phyloP scores from a whole-genome alignment of 1,140 invertebrate species.

The Venturia canescens region DNA sequence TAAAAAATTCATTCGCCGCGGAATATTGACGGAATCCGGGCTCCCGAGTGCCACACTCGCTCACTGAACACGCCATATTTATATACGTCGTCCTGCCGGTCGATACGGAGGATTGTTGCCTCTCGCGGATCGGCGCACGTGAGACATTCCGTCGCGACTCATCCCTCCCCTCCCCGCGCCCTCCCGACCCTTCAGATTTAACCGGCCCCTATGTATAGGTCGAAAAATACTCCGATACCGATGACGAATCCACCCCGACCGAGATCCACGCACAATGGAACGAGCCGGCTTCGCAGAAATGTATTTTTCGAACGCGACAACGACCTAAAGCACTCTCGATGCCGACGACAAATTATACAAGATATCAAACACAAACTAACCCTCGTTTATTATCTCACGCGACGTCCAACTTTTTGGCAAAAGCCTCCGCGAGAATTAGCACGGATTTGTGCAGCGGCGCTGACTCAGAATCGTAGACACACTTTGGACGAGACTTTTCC shows the following conservation, averaged over 20 bases:
- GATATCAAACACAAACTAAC: too few relatives aligned
- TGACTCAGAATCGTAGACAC: neutral
- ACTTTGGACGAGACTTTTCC: neutral
- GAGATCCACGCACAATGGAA: too few relatives aligned
- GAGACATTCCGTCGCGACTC: neutral
- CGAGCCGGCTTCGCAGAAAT: too few relatives aligned
- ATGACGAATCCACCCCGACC: constrained; percentile 1
- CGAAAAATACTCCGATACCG: neutral
- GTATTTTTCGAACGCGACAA: too few relatives aligned
- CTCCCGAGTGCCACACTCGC: neutral
- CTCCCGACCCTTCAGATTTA: neutral
- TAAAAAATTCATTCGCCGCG: too few relatives aligned
- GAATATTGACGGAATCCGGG: too few relatives aligned
- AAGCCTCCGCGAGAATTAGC: neutral
- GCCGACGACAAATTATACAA: too few relatives aligned
- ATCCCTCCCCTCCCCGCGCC: neutral
- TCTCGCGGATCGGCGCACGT: constrained; percentile 11
- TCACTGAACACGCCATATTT: neutral
- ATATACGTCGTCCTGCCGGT: constrained; percentile 22
- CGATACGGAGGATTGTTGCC: constrained; percentile 36
- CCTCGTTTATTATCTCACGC: too few relatives aligned
- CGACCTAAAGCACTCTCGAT: too few relatives aligned
- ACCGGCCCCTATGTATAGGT: neutral
- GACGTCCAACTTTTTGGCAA: neutral
- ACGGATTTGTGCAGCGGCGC: neutral